These are phyloP conservation scores for Apodemus speciosus DNA, from an alignment of 2,113 vertebrate genomes.

Conservation along the genomic window DNA sequence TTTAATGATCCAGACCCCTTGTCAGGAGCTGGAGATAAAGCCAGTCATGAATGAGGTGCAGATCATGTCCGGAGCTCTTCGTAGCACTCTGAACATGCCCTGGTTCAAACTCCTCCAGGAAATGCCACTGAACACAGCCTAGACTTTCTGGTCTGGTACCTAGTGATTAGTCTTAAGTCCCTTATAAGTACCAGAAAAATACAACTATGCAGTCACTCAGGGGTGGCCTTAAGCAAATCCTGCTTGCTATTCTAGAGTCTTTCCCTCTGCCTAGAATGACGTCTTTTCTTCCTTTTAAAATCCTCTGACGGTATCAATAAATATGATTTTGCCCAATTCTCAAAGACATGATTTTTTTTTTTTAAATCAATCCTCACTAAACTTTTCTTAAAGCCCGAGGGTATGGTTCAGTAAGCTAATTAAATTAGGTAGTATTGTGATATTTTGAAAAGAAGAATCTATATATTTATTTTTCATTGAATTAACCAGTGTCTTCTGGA, in stretches of 20 bases:
- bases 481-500: background rate
- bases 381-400: background rate
- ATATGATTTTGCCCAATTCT: background rate
- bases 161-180: background rate
- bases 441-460: slow-evolving; percentile 19
- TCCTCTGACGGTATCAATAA: background rate
- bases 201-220: background rate
- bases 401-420: background rate
- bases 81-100: background rate
- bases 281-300: slow-evolving; percentile 7
- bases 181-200: background rate
- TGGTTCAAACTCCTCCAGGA: background rate
- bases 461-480: slow-evolving; percentile 21
- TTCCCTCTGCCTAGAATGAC: background rate
- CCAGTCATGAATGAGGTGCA: background rate
- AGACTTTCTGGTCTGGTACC: background rate
- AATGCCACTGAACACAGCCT: background rate
- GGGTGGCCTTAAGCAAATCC: background rate
- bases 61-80: background rate
- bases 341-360: background rate
- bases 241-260: background rate
- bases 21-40: background rate
- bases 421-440: background rate
- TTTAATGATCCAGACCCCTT: background rate
- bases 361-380: background rate